Conservation (phyloP, 2,888 invertebrate species). For the Eulithis prunata region DNA sequence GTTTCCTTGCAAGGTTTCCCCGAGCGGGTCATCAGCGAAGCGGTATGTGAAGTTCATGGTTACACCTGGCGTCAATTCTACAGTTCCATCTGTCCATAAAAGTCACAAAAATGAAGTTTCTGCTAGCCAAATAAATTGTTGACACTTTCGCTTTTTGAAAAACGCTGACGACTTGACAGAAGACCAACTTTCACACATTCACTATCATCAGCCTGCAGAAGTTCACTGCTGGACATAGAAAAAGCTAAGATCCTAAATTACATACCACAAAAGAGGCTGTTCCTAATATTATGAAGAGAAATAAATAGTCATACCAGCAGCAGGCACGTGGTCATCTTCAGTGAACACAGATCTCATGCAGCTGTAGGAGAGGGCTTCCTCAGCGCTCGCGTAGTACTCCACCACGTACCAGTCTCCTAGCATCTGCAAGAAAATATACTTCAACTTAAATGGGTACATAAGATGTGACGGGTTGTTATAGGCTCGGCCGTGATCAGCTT, state of each 20-base stretch:
- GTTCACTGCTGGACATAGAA: too few species aligned
- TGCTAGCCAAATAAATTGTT: too few species aligned
- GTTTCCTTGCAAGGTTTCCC: slow-evolving; percentile 91
- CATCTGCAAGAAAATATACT: slow-evolving; percentile 79
- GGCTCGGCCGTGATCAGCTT: too few species aligned
- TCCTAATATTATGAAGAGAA: slow-evolving; percentile 22
- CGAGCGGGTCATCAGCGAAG: slow-evolving; percentile 92
- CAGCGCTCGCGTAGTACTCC: slow-evolving; percentile 95
- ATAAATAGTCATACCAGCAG: slow-evolving; percentile 57
- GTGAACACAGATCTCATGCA: slow-evolving; percentile 92
- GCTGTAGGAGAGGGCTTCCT: slow-evolving; percentile 92
- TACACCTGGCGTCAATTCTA: slow-evolving; percentile 85
- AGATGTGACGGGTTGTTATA: too few species aligned
- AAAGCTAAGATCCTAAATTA: too few species aligned
- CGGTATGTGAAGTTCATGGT: slow-evolving; percentile 96
- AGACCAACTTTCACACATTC: too few species aligned
- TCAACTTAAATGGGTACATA: not conserved
- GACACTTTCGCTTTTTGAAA: too few species aligned
- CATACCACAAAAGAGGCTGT: too few species aligned
- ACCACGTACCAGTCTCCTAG: slow-evolving; percentile 94
- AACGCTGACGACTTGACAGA: too few species aligned
- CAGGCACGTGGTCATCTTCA: slow-evolving; percentile 73
- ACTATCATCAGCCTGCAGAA: too few species aligned
- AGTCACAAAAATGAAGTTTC: too few species aligned
- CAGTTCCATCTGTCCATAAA: slow-evolving; percentile 61